These are phyloP conservation scores for Chrysolina haemoptera DNA, from an alignment of 2,888 invertebrate genomes.

Conservation along the genomic window DNA sequence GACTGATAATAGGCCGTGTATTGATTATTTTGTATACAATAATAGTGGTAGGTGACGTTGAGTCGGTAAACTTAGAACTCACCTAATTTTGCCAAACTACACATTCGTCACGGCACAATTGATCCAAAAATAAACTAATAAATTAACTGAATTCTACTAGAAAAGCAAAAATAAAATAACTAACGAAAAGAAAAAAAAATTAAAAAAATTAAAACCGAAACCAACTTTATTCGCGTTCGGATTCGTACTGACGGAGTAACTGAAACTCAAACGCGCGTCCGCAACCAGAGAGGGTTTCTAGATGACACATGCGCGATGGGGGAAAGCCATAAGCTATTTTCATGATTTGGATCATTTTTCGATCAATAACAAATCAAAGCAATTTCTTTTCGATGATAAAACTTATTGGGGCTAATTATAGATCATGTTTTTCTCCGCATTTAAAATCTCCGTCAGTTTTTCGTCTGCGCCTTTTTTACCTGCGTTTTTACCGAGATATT, in stretches of 20 bases:
- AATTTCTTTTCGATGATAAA: not conserved
- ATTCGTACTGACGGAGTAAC: constrained; percentile 51
- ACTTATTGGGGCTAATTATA: not conserved
- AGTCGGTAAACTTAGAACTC: constrained; percentile 40
- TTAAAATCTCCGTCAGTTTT: no score
- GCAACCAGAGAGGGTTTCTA: constrained; percentile 35
- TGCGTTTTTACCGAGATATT: no score
- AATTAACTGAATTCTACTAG: constrained; percentile 47
- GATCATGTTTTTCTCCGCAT: not conserved
- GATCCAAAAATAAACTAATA: constrained; percentile 46
- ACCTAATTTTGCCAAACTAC: constrained; percentile 51
- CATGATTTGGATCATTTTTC: constrained; percentile 48
- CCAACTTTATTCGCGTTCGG: constrained; percentile 55
- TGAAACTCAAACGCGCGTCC: constrained; percentile 39
- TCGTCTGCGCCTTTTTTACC: no score
- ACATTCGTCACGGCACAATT: constrained; percentile 46
- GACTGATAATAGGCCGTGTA: constrained; percentile 29
- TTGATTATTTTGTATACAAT: constrained; percentile 43
- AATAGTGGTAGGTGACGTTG: constrained; percentile 35
- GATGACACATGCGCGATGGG: constrained; percentile 36
- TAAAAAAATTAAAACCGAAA: constrained; percentile 62
- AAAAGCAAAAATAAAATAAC: constrained; percentile 61
- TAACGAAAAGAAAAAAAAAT: constrained; percentile 61
- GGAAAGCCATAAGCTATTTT: constrained; percentile 44
- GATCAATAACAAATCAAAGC: constrained; percentile 9